These are phyloP conservation scores for Smittia aterrima DNA, from an alignment of 2,888 invertebrate species.

Conservation along the genomic window DNA sequence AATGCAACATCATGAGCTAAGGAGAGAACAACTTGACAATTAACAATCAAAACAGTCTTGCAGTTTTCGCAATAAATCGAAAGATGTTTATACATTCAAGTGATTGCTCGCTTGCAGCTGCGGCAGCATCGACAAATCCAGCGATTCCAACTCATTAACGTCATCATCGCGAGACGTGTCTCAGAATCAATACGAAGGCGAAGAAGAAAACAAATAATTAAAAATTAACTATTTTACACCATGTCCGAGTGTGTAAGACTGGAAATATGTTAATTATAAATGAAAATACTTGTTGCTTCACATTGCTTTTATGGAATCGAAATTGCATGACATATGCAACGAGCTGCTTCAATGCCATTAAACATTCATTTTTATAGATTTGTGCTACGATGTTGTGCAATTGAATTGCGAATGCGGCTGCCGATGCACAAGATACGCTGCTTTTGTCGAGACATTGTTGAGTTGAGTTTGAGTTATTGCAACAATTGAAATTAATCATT, in stretches of 20 bases:
- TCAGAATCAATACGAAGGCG: neutral
- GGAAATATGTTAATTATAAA: neutral
- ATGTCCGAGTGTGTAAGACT: neutral
- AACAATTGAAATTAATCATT: neutral
- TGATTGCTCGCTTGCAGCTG: no score
- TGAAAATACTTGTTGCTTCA: neutral
- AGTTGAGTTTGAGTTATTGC: neutral
- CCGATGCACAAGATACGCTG: no score
- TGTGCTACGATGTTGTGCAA: neutral
- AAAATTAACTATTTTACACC: neutral
- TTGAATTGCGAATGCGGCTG: neutral
- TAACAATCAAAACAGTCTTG: no score
- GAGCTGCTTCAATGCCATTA: neutral
- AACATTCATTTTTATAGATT: neutral
- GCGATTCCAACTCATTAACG: no score
- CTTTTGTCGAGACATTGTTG: no score
- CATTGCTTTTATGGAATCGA: neutral
- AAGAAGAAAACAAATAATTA: neutral
- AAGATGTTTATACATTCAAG: no score
- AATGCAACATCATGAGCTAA: neutral
- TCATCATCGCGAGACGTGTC: no score
- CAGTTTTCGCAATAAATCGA: no score
- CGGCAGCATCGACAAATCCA: no score
- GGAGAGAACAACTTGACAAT: no score
- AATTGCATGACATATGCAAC: neutral